Percentiles rank a stretch among this genome's conserved stretches.
These are phyloP conservation scores for Labeo rohita DNA, from an alignment of 2,113 vertebrate genomes.

Conservation along the genomic window DNA sequence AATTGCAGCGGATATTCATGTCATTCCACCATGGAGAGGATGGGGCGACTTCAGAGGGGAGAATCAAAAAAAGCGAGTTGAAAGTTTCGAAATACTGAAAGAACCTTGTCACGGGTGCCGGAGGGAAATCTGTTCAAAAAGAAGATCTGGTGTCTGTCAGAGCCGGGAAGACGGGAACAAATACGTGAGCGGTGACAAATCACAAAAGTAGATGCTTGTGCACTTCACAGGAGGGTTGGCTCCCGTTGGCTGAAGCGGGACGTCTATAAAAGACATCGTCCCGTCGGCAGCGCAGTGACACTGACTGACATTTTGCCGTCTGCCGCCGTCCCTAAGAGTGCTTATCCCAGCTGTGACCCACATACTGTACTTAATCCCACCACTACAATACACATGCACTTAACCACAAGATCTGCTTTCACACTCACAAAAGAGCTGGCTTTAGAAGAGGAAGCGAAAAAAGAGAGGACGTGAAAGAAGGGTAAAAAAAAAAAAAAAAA, in stretches of 20 bases:
- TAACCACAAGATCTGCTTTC: conserved; percentile 47
- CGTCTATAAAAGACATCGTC: not conserved
- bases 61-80: not conserved
- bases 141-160: conserved; percentile 7
- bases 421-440: conserved; percentile 11
- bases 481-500: not conserved
- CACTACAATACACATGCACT: conserved; percentile 36
- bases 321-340: conserved; percentile 21
- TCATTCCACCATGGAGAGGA: conserved; percentile 27
- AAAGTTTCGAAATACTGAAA: conserved; percentile 32
- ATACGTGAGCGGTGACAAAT: not conserved
- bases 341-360: conserved; percentile 55
- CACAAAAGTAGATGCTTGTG: not conserved
- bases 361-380: conserved; percentile 53
- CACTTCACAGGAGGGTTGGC: not conserved
- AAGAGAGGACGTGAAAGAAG: not conserved
- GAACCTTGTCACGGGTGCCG: conserved; percentile 7
- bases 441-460: not conserved
- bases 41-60: not conserved
- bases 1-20: conserved; percentile 31
- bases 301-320: conserved; percentile 48
- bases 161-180: not conserved
- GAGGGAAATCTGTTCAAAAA: conserved; percentile 6
- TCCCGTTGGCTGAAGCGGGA: not conserved
- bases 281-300: not conserved